Conservation (phyloP, 2,797 vertebrate genomes). For the Leptoclinus maculatus region DNA sequence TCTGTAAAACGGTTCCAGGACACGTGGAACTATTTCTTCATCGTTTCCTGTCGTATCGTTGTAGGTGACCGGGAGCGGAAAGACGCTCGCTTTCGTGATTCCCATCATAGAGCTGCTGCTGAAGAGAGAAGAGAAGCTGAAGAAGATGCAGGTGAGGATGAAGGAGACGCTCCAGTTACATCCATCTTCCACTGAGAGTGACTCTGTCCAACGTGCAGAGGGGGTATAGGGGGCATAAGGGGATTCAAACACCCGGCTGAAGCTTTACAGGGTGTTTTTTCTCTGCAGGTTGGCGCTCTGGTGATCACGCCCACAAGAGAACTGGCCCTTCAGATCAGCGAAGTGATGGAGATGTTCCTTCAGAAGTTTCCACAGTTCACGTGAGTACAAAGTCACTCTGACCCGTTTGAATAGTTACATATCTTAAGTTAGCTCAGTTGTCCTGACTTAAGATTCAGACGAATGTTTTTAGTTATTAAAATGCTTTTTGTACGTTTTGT, state of each 20-base stretch:
- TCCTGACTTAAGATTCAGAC: too few species aligned
- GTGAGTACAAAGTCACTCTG: slow-evolving; percentile 72
- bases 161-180: background rate
- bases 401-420: background rate
- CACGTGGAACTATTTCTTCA: background rate
- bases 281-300: slow-evolving; percentile 91
- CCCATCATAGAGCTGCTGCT: slow-evolving; percentile 94
- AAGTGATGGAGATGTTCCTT: slow-evolving; percentile 90
- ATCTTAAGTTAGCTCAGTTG: too few species aligned
- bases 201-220: too few species aligned
- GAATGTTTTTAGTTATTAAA: background rate
- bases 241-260: background rate
- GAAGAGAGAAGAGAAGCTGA: slow-evolving; percentile 91
- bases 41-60: background rate
- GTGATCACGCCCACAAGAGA: slow-evolving; percentile 96
- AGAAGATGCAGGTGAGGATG: slow-evolving; percentile 91
- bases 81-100: slow-evolving; percentile 96
- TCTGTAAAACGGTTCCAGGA: background rate
- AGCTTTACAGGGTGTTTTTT: background rate
- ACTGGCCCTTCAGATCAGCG: slow-evolving; percentile 93
- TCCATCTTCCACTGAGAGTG: background rate
- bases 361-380: slow-evolving; percentile 91
- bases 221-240: too few species aligned
- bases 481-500: slow-evolving; percentile 5
- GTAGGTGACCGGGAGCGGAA: slow-evolving; percentile 97